Base-by-base conservation (phyloP, 2,888 invertebrate genomes). In the Xanthia icteritia region DNA sequence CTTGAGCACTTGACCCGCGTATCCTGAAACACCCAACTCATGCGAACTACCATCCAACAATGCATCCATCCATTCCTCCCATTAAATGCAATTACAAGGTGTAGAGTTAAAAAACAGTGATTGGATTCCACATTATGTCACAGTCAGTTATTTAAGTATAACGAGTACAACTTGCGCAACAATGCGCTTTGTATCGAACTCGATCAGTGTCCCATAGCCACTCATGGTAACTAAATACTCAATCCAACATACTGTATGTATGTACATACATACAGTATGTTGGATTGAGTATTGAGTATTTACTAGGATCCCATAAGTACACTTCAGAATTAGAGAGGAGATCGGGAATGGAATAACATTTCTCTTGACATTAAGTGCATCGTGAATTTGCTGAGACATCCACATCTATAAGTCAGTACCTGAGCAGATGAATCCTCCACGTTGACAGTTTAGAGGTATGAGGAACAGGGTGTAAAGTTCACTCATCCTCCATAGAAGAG, bases 141-240 rank as follows among this genome's bases (percentile, higher is more conserved):
- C 63, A 45, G 42, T 65, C n/a, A 70, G 36, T n/a, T n/a, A 68
- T 68, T 76, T 61, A 64, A 82, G 79, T 61, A 51, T 54, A 75
- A 67, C 54, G 54, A 83, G 66, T 60, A 60, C 48, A 65, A 70
- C 42, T 80, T n/a, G n/a, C n/a, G n/a, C n/a, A n/a, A n/a, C n/a
- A 73, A 64, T 73, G 58, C 17, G 48, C 63, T 76, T 60, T 80
- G 70, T 36, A 54, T 65, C 56, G 31, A 48, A 64, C 60, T 70
- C 27, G 76, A 76, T 70, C 66, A 56, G 45, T 72, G 72, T 83
- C 73, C 23, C 36, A 64, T 64, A 39, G 48, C 54, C 58, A 69
- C 69, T 69, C 36, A 42, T 51, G 66, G 61, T 73, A 61, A 69
- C 36, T 60, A 71, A 68, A 68, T 71, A 79, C 64, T 48, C 39